A percentile compares a stretch with the other conserved stretches of the same genome.
Conservation (phyloP, 2,113 vertebrate genomes). For the Vidua macroura region DNA sequence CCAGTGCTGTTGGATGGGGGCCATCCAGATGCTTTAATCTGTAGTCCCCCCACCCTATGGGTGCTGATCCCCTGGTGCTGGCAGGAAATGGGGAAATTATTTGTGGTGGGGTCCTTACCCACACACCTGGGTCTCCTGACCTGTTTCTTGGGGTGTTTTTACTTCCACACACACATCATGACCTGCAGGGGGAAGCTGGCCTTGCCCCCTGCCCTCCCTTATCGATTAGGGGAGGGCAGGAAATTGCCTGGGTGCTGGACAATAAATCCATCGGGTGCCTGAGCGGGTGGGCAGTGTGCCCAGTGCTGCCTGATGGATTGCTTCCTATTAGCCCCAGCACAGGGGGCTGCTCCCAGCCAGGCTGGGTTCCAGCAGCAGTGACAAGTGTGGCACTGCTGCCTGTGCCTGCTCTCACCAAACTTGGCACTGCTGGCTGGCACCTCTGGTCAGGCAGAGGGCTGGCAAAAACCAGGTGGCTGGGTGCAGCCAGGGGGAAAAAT, state of each 20-base stretch:
- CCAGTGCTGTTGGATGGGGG: background rate
- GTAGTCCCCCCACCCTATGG: too few species aligned
- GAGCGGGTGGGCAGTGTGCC: background rate
- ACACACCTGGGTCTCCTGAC: background rate
- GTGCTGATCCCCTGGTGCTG: background rate
- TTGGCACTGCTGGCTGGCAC: background rate
- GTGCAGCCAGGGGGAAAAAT: background rate
- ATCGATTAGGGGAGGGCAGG: constrained; percentile 48
- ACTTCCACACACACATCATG: background rate
- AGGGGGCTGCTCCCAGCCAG: background rate
- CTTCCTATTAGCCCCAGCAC: constrained; percentile 49
- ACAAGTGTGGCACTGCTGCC: background rate
- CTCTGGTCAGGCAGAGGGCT: background rate
- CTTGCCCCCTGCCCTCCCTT: background rate
- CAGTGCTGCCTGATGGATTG: constrained; percentile 43
- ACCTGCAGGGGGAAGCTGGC: background rate
- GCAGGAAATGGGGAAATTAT: background rate
- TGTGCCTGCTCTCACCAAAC: background rate
- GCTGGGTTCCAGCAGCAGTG: background rate
- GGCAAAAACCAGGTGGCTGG: background rate
- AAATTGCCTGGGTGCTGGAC: constrained; percentile 24
- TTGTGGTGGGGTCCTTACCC: background rate
- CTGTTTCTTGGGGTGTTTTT: background rate
- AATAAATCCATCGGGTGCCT: constrained; percentile 53
- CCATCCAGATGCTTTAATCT: background rate